A percentile compares a stretch with the other conserved stretches of the same genome.
phyloP scores from a whole-genome alignment of 2,113 vertebrate genomes.

The Salvelinus alpinus region DNA sequence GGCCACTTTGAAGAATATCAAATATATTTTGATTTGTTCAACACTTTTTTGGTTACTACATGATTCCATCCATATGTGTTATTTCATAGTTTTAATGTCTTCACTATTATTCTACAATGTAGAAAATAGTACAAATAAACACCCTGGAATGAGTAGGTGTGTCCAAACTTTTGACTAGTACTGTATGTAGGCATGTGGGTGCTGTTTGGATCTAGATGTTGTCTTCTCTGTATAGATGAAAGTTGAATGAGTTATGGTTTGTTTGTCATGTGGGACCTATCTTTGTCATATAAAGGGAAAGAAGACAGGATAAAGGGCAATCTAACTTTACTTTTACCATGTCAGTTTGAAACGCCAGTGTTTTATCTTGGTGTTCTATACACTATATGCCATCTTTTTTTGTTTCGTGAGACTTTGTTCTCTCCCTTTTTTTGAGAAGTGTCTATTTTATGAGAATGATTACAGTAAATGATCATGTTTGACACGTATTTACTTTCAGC shows the following conservation, averaged over 20 bases:
- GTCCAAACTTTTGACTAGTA: background rate
- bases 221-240: background rate
- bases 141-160: no score
- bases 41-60: no score
- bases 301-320: conserved; percentile 10
- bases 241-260: background rate
- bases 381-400: background rate
- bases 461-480: background rate
- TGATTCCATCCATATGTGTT: no score
- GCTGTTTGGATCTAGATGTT: background rate
- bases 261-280: background rate
- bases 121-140: no score
- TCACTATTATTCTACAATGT: no score
- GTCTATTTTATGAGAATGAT: conserved; percentile 4
- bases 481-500: no score
- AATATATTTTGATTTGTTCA: no score
- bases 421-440: background rate
- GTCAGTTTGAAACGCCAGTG: background rate
- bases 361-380: background rate
- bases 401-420: background rate
- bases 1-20: no score
- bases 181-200: conserved; percentile 3
- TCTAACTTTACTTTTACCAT: background rate
- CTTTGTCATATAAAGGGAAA: conserved; percentile 28
- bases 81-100: no score